Percentiles rank a stretch among this genome's conserved stretches.
These are phyloP conservation scores for Equus przewalskii DNA, from an alignment of 2,113 vertebrate species.

Conservation along the genomic window DNA sequence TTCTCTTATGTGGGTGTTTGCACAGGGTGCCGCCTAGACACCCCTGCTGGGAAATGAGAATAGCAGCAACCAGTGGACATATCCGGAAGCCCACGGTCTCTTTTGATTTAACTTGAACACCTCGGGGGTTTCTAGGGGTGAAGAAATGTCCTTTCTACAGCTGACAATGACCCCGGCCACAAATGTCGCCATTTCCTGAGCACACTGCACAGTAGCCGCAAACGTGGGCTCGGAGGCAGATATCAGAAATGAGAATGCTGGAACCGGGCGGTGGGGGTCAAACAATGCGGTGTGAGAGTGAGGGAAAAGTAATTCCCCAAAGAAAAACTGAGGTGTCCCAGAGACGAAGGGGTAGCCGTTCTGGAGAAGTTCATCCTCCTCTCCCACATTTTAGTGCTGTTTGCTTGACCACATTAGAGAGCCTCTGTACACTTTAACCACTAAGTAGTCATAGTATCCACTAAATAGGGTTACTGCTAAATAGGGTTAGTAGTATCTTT, in stretches of 20 bases:
- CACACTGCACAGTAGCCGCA: background rate
- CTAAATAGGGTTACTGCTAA: no score
- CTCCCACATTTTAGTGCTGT: background rate
- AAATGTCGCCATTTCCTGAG: background rate
- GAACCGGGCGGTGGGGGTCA: background rate
- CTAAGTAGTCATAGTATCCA: no score
- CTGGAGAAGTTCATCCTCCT: background rate
- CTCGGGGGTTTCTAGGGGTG: background rate
- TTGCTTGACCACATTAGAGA: background rate
- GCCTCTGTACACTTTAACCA: background rate
- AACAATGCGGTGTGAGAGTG: background rate
- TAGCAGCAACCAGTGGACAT: background rate
- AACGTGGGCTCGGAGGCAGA: background rate
- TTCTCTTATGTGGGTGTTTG: background rate
- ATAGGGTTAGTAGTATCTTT: background rate
- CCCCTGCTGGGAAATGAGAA: background rate
- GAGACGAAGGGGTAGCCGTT: background rate
- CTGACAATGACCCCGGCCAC: background rate
- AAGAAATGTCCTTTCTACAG: background rate
- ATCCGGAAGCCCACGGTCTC: background rate
- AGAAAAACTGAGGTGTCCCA: background rate
- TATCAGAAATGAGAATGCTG: background rate
- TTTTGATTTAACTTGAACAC: background rate
- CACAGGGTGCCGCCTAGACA: background rate
- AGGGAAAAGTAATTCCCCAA: background rate